A percentile compares a stretch with the other conserved stretches of the same genome.
Evolutionary conservation across 53 echinoderm and acorn worm species (phyloP).

Genomic region (Henricia sp.): DNA sequence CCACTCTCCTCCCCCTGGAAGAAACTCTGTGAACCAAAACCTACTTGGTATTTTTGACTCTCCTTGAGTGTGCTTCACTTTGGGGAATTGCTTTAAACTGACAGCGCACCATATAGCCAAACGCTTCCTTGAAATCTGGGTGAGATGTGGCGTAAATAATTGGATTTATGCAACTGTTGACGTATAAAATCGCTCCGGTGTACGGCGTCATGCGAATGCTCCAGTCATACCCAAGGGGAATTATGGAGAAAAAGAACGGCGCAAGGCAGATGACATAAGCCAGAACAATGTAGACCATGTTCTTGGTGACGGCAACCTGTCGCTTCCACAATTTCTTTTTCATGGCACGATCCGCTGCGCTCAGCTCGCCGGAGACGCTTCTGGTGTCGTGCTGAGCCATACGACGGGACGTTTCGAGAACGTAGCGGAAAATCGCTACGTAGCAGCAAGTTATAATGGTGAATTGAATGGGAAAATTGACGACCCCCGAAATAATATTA

Average conservation of each 20-base stretch:
- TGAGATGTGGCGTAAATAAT: constrained; percentile 70
- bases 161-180: constrained; percentile 72
- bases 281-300: no score
- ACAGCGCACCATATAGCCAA: neutral
- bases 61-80: no score
- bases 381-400: neutral
- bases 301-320: constrained; percentile 63
- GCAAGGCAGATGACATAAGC: constrained; percentile 67
- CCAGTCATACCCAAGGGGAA: neutral
- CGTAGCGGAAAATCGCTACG: constrained; percentile 43
- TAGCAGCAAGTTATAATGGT: constrained; percentile 44
- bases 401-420: neutral
- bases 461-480: constrained; percentile 28
- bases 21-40: no score
- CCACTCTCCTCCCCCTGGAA: no score
- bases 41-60: no score
- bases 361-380: neutral
- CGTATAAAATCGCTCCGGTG: constrained; percentile 38
- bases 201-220: constrained; percentile 55
- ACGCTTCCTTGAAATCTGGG: constrained; percentile 21
- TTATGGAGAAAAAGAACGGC: constrained; percentile 50
- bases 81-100: neutral
- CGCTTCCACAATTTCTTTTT: neutral
- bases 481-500: constrained; percentile 15
- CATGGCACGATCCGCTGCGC: neutral